Percentiles rank a stretch among this genome's conserved stretches.
These are phyloP conservation scores for Cyanoramphus novaezelandiae DNA, from an alignment of 2,113 vertebrate genomes.

Conservation along the genomic window DNA sequence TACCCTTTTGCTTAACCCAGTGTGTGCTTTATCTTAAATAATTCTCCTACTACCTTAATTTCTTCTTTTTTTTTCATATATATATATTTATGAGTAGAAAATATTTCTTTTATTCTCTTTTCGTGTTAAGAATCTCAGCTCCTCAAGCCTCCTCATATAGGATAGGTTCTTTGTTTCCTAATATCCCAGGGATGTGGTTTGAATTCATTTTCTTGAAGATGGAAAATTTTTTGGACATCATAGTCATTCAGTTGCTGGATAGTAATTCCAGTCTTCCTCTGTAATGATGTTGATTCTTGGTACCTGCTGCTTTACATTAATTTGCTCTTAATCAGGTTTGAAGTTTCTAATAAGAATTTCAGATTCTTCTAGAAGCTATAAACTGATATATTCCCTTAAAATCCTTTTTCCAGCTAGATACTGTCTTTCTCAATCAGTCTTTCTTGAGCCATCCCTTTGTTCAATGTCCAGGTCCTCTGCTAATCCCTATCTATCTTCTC, in stretches of 20 bases:
- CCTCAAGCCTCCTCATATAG: background rate
- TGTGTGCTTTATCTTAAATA: background rate
- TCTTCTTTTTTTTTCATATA: background rate
- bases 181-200: background rate
- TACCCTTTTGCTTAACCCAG: background rate
- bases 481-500: background rate
- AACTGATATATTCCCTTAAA: background rate
- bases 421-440: background rate
- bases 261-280: background rate
- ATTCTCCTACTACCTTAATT: fast-evolving
- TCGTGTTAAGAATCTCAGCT: background rate
- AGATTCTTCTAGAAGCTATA: background rate
- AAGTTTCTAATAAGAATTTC: background rate
- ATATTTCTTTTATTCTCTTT: background rate
- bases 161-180: background rate
- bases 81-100: background rate
- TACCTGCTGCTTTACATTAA: background rate
- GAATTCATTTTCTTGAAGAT: background rate
- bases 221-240: background rate
- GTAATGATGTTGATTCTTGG: background rate
- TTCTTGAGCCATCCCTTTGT: background rate
- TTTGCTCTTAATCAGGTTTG: background rate
- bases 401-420: background rate
- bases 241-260: background rate
- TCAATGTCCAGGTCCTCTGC: background rate